phyloP scores from a whole-genome alignment of 2,113 vertebrate species.

The Puma concolor region DNA sequence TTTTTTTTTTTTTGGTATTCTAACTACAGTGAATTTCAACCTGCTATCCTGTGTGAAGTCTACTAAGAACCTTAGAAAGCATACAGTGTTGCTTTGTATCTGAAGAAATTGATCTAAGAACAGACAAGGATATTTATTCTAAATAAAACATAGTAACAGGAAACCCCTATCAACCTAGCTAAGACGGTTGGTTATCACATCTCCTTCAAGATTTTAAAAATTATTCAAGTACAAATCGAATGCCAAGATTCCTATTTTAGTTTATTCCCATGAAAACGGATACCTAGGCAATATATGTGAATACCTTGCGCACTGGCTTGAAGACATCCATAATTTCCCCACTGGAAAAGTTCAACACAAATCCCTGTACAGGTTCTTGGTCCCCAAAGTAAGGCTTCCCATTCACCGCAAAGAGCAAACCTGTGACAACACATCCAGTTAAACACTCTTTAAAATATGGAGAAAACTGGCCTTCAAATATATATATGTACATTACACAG shows the following conservation, averaged over 20 bases:
- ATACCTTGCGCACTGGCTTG: constrained; percentile 92
- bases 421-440: constrained; percentile 84
- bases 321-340: constrained; percentile 94
- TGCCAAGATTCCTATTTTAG: neutral
- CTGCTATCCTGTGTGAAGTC: neutral
- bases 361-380: constrained; percentile 89
- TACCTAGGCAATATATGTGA: neutral
- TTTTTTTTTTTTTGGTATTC: neutral
- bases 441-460: neutral
- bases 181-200: neutral
- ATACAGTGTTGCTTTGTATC: neutral
- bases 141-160: neutral
- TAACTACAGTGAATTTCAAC: neutral
- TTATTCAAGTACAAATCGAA: neutral
- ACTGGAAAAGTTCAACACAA: constrained; percentile 95
- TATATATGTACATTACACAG: neutral
- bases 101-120: neutral
- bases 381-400: constrained; percentile 88
- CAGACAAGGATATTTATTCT: neutral
- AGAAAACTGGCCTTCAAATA: neutral
- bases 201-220: neutral
- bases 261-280: neutral
- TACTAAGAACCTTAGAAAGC: neutral
- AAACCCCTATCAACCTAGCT: neutral
- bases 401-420: constrained; percentile 94